Evolutionary conservation across 2,888 invertebrate genomes (phyloP).

Genomic region (Pimpla rufipes): DNA sequence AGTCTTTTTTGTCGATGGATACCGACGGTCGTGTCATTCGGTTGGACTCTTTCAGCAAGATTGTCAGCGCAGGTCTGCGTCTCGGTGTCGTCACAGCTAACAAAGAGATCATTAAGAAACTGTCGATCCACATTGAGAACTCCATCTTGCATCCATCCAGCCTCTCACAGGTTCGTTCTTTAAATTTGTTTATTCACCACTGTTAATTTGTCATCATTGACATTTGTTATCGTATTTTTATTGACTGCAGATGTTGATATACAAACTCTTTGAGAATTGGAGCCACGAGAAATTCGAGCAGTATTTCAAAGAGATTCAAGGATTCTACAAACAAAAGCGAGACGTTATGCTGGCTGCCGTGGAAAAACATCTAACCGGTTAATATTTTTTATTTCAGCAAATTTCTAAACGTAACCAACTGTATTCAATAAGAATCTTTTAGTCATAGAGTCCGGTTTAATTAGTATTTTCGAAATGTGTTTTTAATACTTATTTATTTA

Average conservation of each 20-base stretch:
- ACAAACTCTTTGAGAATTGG: constrained; percentile 87
- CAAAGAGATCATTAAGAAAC: constrained; percentile 87
- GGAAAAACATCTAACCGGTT: constrained; percentile 88
- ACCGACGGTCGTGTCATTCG: constrained; percentile 91
- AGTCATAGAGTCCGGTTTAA: no score
- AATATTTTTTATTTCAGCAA: no score
- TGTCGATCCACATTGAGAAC: constrained; percentile 90
- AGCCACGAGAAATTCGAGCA: constrained; percentile 87
- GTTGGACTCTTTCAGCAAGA: constrained; percentile 92
- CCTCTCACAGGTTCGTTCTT: constrained; percentile 87
- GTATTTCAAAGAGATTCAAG: constrained; percentile 87
- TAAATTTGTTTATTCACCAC: background rate
- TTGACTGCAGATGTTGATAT: constrained; percentile 86
- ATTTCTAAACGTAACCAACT: background rate
- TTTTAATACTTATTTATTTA: no score
- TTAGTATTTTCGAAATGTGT: no score
- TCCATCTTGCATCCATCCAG: constrained; percentile 88
- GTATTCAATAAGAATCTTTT: no score
- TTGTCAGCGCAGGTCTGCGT: constrained; percentile 90
- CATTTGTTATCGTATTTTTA: background rate
- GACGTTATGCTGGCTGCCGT: constrained; percentile 88
- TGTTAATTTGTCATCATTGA: background rate
- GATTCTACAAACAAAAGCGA: constrained; percentile 88
- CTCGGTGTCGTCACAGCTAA: constrained; percentile 91
- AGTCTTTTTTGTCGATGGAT: constrained; percentile 91